These are phyloP conservation scores for Fratercula arctica DNA, from an alignment of 2,797 vertebrate genomes.

Conservation along the genomic window DNA sequence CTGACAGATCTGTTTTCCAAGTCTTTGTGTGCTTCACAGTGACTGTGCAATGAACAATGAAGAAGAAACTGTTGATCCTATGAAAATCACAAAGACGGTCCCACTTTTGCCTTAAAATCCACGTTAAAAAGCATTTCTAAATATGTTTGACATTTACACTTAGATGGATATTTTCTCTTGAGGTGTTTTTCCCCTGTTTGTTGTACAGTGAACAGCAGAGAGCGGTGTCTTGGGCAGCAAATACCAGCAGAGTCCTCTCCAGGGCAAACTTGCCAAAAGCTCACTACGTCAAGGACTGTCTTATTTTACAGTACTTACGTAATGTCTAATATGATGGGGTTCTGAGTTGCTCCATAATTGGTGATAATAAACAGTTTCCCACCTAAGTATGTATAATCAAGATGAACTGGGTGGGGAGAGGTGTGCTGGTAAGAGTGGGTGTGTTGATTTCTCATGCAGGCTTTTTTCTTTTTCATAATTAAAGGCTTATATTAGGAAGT, in stretches of 20 bases:
- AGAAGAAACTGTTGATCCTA: background rate
- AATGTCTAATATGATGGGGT: background rate
- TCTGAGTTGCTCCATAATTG: conserved; percentile 5
- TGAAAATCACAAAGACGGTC: background rate
- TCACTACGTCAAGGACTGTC: background rate
- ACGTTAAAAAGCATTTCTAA: background rate
- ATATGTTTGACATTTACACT: background rate
- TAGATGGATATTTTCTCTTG: background rate
- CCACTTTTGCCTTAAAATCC: background rate
- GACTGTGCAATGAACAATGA: background rate
- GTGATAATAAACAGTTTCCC: conserved; percentile 44
- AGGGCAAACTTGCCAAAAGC: background rate
- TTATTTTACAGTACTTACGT: background rate
- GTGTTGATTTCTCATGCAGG: conserved; percentile 15
- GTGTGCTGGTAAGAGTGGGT: conserved; percentile 1
- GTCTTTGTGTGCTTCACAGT: background rate
- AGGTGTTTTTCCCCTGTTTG: background rate
- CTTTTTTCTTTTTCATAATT: conserved; percentile 31
- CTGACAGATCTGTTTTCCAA: conserved; percentile 15
- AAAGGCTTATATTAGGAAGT: conserved; percentile 30
- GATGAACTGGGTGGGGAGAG: background rate
- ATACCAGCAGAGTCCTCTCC: background rate
- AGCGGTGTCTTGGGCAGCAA: background rate
- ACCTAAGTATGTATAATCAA: background rate
- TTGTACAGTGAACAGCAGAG: background rate